Evolutionary conservation across 2,888 invertebrate genomes (phyloP), one percentile per base, ranked within the genome.

Genomic region (Synergus umbraculus): DNA sequence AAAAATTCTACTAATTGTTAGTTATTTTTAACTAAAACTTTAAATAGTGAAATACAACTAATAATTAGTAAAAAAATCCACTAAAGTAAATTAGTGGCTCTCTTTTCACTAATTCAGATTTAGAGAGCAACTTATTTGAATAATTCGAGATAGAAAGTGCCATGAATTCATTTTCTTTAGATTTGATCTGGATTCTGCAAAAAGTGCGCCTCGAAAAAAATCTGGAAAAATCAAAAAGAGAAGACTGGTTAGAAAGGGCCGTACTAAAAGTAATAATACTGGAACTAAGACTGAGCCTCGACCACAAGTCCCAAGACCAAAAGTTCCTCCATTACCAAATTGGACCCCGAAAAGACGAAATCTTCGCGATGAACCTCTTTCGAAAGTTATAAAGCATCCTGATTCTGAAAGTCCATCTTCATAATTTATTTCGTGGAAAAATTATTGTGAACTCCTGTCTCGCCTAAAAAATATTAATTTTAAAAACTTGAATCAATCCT

Each of bases 301-400:
- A 37, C 65, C 65, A 29, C 46, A 78, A 18, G 37, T 78, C 43
- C 78, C 78, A 46, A 78, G 22, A 18, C 78, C 78, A 60, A 41
- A 43, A 0, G 78, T 78, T 44, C 69, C 78, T 18, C 54, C 18
- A 2, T 78, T 78, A 13, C 78, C 78, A 37, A 29, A 78, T 69
- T 78, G 60, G 69, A 78, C 69, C 7, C 78, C 67, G 4, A 67
- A 60, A 8, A 78, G 69, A 60, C 78, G 78, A 41, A 60, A 78
- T 44, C 44, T 78, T 22, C 69, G 44, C 13, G 60, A 69, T 29
- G 69, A 78, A 29, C 78, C 78, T 29, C 29, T 78, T 44, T 22
- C 60, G 10, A 78, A 69, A 63, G 60, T 78, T 22, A 69, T 67
- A 37, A 78, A 67, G 18, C 58, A 66, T 8, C 73, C 15, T 9